Conservation (phyloP, 2,888 invertebrate species). For the Coleophora deauratella region DNA sequence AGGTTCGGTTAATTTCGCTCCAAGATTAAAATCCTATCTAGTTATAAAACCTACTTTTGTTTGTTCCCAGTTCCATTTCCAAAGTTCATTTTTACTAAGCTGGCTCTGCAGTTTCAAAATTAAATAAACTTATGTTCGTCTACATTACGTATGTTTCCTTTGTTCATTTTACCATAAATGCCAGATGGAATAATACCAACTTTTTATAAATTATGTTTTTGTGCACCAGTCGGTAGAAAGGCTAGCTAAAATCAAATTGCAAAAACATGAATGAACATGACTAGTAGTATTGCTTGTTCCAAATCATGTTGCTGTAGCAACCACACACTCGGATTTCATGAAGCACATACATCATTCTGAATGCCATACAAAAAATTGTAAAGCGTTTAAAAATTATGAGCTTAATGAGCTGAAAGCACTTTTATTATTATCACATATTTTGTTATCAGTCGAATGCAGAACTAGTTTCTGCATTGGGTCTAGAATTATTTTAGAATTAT, state of each 20-base stretch:
- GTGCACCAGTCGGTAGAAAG: too few relatives aligned
- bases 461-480: constrained; percentile 70
- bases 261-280: constrained; percentile 20
- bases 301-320: constrained; percentile 4
- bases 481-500: constrained; percentile 64
- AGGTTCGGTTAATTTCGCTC: too few relatives aligned
- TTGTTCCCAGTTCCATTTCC: too few relatives aligned
- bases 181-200: too few relatives aligned
- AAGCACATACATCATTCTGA: constrained; percentile 38
- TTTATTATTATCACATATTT: constrained; percentile 69
- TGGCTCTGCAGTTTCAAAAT: too few relatives aligned
- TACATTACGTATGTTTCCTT: too few relatives aligned
- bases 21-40: too few relatives aligned
- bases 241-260: background rate
- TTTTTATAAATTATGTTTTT: too few relatives aligned
- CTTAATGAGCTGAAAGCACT: constrained; percentile 68
- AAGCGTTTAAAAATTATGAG: constrained; percentile 55
- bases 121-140: too few relatives aligned
- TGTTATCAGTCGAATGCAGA: constrained; percentile 71
- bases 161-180: too few relatives aligned
- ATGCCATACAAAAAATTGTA: constrained; percentile 49
- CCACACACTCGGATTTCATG: constrained; percentile 18
- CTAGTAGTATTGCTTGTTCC: constrained; percentile 19
- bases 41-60: too few relatives aligned
- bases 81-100: too few relatives aligned